These are phyloP conservation scores for Brachionus angularis DNA, from an alignment of 1,140 invertebrate species.

Conservation along the genomic window DNA sequence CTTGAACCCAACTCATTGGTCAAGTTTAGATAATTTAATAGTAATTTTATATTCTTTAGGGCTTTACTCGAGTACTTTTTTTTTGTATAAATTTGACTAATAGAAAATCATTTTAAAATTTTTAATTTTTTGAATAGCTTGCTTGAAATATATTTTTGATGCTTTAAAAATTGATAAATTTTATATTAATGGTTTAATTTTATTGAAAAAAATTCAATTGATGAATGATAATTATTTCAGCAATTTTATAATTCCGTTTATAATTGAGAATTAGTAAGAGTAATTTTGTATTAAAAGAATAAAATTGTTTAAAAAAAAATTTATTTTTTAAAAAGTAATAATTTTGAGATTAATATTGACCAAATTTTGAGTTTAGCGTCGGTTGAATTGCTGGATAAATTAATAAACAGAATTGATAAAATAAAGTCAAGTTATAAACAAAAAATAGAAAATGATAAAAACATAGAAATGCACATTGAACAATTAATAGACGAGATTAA, in stretches of 20 bases:
- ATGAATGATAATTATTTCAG: not conserved
- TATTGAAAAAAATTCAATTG: conserved; percentile 23
- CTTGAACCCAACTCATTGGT: conserved; percentile 6
- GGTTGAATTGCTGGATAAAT: not conserved
- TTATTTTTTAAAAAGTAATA: not conserved
- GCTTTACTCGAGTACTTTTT: not conserved
- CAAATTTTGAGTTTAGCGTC: not conserved
- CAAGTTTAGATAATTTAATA: conserved; percentile 33
- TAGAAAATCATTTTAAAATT: not conserved
- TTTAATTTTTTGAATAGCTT: not conserved
- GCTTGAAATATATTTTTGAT: not conserved
- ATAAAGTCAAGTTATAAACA: not conserved
- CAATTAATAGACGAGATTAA: not conserved
- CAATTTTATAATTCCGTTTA: not conserved
- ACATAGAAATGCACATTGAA: not conserved
- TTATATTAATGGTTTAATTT: conserved; percentile 29
- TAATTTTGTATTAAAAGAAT: not conserved
- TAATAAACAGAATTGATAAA: not conserved
- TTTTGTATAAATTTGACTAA: too few relatives aligned
- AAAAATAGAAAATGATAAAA: conserved; percentile 6
- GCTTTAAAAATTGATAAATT: conserved; percentile 17
- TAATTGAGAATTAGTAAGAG: not conserved
- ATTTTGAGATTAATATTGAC: not conserved
- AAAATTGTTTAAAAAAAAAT: not conserved
- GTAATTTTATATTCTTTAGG: conserved; percentile 14